These are phyloP conservation scores for Patella ulyssiponensis DNA, from an alignment of 2,888 invertebrate species.

Conservation along the genomic window DNA sequence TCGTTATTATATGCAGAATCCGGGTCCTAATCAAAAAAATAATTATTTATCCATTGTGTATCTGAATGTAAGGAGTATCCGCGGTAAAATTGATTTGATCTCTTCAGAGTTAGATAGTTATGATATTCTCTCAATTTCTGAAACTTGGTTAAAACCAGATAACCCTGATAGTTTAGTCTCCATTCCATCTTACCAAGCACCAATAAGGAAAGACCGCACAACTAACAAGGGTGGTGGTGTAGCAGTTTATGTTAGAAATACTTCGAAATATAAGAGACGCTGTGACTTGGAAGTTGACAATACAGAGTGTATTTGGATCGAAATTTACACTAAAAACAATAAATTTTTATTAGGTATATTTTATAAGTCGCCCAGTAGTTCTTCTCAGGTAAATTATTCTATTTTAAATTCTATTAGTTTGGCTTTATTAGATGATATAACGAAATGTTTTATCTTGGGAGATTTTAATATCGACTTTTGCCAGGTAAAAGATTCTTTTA, in stretches of 20 bases:
- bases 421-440: too few species aligned
- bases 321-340: background rate
- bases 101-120: background rate
- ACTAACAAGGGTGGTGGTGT: background rate
- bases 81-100: background rate
- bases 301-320: constrained; percentile 6
- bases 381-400: too few species aligned
- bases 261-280: background rate
- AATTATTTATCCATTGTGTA: too few species aligned
- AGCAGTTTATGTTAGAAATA: constrained; percentile 8
- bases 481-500: too few species aligned
- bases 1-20: too few species aligned
- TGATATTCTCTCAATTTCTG: background rate
- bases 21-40: too few species aligned
- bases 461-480: too few species aligned
- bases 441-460: too few species aligned
- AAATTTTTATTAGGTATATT: background rate
- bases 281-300: background rate
- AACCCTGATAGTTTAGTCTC: background rate
- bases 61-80: too few species aligned
- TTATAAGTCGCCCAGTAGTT: too few species aligned
- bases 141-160: background rate
- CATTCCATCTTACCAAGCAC: background rate
- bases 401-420: too few species aligned
- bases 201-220: background rate